Base-by-base conservation (phyloP, 2,888 invertebrate species). In the Volucella zonaria region DNA sequence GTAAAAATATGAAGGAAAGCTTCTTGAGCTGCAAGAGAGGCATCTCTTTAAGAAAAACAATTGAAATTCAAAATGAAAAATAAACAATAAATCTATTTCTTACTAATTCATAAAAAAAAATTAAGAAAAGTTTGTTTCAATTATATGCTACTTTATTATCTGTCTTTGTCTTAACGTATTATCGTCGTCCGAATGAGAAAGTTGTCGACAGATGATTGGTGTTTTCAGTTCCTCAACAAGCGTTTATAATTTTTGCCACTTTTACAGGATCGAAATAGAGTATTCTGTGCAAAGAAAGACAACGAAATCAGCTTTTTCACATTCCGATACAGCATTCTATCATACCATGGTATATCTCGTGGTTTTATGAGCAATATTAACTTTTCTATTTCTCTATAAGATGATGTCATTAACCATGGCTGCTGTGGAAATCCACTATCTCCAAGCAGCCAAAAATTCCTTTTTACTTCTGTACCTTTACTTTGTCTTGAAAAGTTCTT, bases 211-310 rank as follows among this genome's bases (percentile, higher is more conserved):
- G 2, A n/a, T 56, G 54, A 23, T 38, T 38, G 54, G 38, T 56
- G 38, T 56, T 38, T 56, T 38, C 54, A 56, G 14, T 56, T 56
- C 40, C 9, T 56, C 56, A 56, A 15, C 58, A 58, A 15, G 58
- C 58, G 14, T 58, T 58, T 15, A 42, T 58, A 58, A 58, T 42
- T 15, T 42, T 42, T 18, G 15, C 15, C 10, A 11, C 40, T 42
- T 58, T 58, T 9, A 42, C 42, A 10, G 42, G 42, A 18, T 42
- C 42, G 58, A 11, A 42, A 58, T 11, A 11, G 10, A 58, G 42
- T 42, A 58, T 15, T 42, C 42, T 42, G 38, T 58, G 10, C 42
- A 18, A 42, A 42, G 58, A 58, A 42, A 58, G 42, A 18, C 56
- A 56, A 56, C 42, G 58, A 58, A 58, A 58, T 18, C 14, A 15